A percentile compares a stretch with the other conserved stretches of the same genome.
These are phyloP conservation scores for Lathamus discolor DNA, from an alignment of 2,113 vertebrate genomes.

Conservation along the genomic window DNA sequence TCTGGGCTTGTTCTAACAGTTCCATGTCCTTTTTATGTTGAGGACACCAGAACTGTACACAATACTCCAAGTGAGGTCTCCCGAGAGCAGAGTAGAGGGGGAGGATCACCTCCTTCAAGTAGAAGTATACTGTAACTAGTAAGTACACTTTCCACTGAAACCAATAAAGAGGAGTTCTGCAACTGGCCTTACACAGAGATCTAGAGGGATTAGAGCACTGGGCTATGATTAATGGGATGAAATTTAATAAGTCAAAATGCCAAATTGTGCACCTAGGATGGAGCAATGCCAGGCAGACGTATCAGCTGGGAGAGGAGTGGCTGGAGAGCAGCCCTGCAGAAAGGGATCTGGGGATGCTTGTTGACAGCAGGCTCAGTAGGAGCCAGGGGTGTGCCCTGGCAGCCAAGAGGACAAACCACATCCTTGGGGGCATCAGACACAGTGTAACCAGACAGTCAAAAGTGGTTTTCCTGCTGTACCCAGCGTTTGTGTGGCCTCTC, in stretches of 20 bases:
- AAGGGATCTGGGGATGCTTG: background rate
- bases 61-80: too few relatives aligned
- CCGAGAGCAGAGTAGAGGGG: too few relatives aligned
- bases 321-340: background rate
- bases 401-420: background rate
- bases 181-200: background rate
- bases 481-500: background rate
- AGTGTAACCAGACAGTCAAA: accelerated
- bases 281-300: background rate
- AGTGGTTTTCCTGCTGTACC: background rate
- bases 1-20: too few relatives aligned
- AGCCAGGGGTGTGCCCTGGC: background rate
- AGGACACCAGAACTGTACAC: too few relatives aligned
- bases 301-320: background rate
- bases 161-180: background rate
- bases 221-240: background rate
- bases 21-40: too few relatives aligned
- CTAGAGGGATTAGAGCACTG: background rate
- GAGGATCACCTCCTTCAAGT: too few relatives aligned
- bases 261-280: background rate
- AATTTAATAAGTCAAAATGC: background rate
- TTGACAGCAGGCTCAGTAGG: accelerated
- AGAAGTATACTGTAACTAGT: background rate
- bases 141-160: background rate
- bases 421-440: background rate